These are phyloP conservation scores for Saccopteryx bilineata DNA, from an alignment of 2,113 vertebrate genomes.

Conservation along the genomic window DNA sequence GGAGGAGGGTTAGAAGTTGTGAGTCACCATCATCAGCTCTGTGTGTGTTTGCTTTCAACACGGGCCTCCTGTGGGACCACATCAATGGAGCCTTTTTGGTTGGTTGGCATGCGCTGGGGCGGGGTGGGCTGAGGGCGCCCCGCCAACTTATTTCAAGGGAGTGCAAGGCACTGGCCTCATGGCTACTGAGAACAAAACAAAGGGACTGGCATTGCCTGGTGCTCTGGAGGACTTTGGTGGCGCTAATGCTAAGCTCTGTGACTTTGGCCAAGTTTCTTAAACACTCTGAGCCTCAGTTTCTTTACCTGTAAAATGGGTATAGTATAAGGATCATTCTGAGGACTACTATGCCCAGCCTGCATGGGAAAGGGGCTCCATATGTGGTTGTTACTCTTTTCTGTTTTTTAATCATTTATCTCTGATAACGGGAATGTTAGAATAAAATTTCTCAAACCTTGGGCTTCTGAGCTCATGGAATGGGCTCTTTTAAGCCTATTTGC, in stretches of 20 bases:
- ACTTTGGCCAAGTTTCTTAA: neutral
- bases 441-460: neutral
- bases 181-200: neutral
- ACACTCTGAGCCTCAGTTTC: neutral
- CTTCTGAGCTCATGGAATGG: neutral
- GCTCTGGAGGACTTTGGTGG: slow-evolving; percentile 73
- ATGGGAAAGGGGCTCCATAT: neutral
- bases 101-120: slow-evolving; percentile 51
- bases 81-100: slow-evolving; percentile 61
- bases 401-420: no score
- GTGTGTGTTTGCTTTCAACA: slow-evolving; percentile 71
- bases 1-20: slow-evolving; percentile 77
- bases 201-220: neutral
- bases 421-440: neutral
- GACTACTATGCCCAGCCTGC: accelerated
- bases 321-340: neutral
- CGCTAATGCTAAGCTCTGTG: neutral
- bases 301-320: neutral
- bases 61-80: slow-evolving; percentile 62
- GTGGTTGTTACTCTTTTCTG: neutral
- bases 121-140: neutral
- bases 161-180: neutral
- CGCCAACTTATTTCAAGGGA: slow-evolving; percentile 7
- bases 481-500: neutral
- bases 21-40: slow-evolving; percentile 68